Base-by-base conservation (phyloP, 2,113 vertebrate genomes). In the Nyctereutes procyonoides region DNA sequence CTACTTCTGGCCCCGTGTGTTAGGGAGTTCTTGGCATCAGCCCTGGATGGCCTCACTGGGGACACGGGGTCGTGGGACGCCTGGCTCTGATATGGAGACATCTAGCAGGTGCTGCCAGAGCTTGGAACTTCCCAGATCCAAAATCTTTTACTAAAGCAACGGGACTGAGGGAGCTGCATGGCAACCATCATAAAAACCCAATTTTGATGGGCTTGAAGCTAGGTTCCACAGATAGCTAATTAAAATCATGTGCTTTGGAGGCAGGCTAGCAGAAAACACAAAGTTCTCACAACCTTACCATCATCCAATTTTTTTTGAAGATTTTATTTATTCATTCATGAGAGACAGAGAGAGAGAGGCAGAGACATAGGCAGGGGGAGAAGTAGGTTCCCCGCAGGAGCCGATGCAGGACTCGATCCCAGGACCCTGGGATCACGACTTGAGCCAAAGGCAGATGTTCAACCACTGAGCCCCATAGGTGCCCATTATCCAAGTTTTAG, bases 11-110 rank as follows among this genome's bases (percentile, higher is more conserved):
- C 32, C 43, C n/a, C 5, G 0, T 26, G 26, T 22, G 30, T 56
- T 69, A 51, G 79, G 60, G 56, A 81, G 53, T 10, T 73, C 76
- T 88, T 10, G 28, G 58, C 17, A 2, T 4, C 0, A 5, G 76
- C 11, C 8, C 81, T 2, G 2, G 30, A 56, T 8, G 35, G 43
- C 76, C 53, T 90, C 58, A 4, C 43, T 3, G 16, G 79, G 69
- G 63, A 88, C 7, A 1, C 0, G 0, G 30, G 76, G 53, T 55
- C 1, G 0, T 35, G 51, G 1, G 8, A n/a, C 20, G 14, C 38
- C 12, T 32, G 38, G 80, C 65, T 83, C 4, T 53, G 28, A 38
- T 30, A 13, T 76, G 9, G 9, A 88, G 63, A 30, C 19, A 28
- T 85, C 62, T 9, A 60, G 63, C 81, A n/a, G 76, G 20, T 82